These are phyloP conservation scores for Thomomys bottae DNA, from an alignment of 2,113 vertebrate species.

Conservation along the genomic window DNA sequence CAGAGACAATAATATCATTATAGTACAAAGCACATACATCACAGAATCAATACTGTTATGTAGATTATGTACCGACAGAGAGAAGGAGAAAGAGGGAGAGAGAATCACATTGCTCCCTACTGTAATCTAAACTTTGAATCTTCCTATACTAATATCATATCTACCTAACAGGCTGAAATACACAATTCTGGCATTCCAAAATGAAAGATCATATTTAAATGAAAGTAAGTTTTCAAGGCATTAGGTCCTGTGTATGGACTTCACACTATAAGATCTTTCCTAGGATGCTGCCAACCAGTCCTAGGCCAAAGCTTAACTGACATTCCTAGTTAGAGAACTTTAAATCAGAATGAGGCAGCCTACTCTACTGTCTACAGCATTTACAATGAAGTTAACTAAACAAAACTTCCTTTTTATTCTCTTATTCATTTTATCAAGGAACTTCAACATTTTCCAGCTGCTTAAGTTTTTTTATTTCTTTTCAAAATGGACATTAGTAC, in stretches of 20 bases:
- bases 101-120: not conserved
- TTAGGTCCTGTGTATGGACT: not conserved
- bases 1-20: not conserved
- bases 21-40: not conserved
- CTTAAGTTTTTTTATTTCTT: not conserved
- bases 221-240: not conserved
- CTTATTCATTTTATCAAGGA: not conserved
- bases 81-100: too few relatives aligned
- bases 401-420: not conserved
- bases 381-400: constrained; percentile 6
- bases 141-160: not conserved
- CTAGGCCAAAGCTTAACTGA: not conserved
- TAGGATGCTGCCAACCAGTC: not conserved
- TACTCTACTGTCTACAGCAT: not conserved
- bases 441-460: not conserved
- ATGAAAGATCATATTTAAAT: constrained; percentile 5
- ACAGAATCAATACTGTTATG: not conserved
- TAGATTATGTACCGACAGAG: too few relatives aligned
- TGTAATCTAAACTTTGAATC: not conserved
- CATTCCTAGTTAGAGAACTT: not conserved
- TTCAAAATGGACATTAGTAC: not conserved
- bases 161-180: not conserved
- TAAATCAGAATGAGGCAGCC: not conserved
- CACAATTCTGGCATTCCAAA: not conserved
- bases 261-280: not conserved